Evolutionary conservation across 2,888 invertebrate genomes (phyloP).

Genomic region (Lampropteryx suffumata): DNA sequence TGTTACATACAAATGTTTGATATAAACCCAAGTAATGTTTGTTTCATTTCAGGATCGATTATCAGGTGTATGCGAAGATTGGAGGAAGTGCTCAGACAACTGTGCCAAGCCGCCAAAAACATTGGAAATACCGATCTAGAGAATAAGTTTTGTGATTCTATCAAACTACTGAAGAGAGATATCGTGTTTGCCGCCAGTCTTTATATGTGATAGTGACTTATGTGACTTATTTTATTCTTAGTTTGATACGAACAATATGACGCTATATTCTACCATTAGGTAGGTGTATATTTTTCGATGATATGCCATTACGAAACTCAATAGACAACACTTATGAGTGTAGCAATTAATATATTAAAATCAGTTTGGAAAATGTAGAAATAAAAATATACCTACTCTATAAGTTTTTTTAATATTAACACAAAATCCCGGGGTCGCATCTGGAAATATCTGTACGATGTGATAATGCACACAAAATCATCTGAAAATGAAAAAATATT

Average conservation of each 20-base stretch:
- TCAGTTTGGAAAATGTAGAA: too few relatives aligned
- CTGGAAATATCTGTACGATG: too few relatives aligned
- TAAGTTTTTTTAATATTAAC: too few relatives aligned
- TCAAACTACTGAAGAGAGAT: conserved; percentile 96
- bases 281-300: too few relatives aligned
- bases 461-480: too few relatives aligned
- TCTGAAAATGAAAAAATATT: too few relatives aligned
- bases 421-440: too few relatives aligned
- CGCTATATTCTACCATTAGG: too few relatives aligned
- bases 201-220: conserved; percentile 80
- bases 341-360: background rate
- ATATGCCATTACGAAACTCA: too few relatives aligned
- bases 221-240: background rate
- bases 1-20: too few relatives aligned
- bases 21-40: background rate
- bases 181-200: conserved; percentile 99
- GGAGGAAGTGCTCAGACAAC: conserved; percentile 97
- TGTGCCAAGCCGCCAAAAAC: conserved; percentile 97
- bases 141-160: conserved; percentile 96
- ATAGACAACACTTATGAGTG: background rate
- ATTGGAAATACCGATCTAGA: conserved; percentile 98
- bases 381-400: too few relatives aligned
- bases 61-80: conserved; percentile 96
- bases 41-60: conserved; percentile 75
- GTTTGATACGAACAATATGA: background rate